Evolutionary conservation across 2,797 vertebrate genomes (phyloP), one percentile per base, ranked within the genome.

Genomic region (Luscinia megarhynchos): DNA sequence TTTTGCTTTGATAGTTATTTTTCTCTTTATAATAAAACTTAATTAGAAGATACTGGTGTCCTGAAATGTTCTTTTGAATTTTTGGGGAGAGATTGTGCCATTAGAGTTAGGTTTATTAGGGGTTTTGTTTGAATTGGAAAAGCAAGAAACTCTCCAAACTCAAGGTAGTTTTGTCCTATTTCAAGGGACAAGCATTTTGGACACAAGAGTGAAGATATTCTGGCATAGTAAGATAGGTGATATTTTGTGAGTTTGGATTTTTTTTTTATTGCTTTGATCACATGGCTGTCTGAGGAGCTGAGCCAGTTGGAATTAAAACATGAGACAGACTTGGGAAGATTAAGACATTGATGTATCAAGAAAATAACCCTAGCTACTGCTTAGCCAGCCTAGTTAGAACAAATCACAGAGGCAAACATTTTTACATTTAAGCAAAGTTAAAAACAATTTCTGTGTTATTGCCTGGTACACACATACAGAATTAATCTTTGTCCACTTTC

Each of bases 21-120:
- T 84, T 87, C 21, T 85, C 40, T 72, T 81, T 64, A 19, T 89
- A 91, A 75, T 85, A 89, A 89, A 89, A 40, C 30, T 64, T 59
- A 87, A 70, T 82, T 58, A 89, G 81, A 93, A 90, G 40, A 51
- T 69, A 48, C 2, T 70, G 15, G 17, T 83, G 68, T 92, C 58
- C 53, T 87, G 69, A 93, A 89, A 90, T 64, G 43, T 66, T 54
- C 24, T 69, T 92, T 87, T 74, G 23, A 43, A 22, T 4, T 45
- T 80, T 46, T 68, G 20, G 54, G 13, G 21, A 6, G 36, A 40
- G 66, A 81, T 70, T 59, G 5, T 70, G 36, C 27, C 20, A 50
- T 50, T 76, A 36, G 13, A 48, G 13, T 84, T 93, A 91, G 24
- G 32, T 93, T 92, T 90, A 46, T 84, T 58, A 50, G n/a, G 41